These are phyloP conservation scores for Pseudomugil gertrudae DNA, from an alignment of 2,797 vertebrate genomes.

Conservation along the genomic window DNA sequence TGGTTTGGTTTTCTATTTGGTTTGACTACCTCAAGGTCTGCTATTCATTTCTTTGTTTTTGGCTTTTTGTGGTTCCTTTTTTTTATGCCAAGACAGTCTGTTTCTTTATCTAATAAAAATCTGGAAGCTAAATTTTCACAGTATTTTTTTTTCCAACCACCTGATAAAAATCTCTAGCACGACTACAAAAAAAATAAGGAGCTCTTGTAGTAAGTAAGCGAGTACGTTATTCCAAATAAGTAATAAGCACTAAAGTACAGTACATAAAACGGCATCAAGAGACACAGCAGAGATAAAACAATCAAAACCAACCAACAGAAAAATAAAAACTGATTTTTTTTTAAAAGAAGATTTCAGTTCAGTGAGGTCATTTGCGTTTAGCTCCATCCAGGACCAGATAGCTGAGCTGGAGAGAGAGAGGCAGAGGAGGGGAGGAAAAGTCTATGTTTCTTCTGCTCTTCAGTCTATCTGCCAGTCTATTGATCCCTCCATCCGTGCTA, in stretches of 20 bases:
- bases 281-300: conserved; percentile 81
- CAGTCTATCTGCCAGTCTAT: conserved; percentile 40
- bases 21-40: conserved; percentile 68
- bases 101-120: conserved; percentile 84
- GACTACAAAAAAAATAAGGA: conserved; percentile 84
- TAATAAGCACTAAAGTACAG: conserved; percentile 82
- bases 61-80: conserved; percentile 69
- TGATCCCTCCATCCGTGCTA: conserved; percentile 63
- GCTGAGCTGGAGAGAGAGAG: conserved; percentile 70
- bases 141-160: conserved; percentile 86
- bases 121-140: conserved; percentile 89
- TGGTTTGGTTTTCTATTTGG: conserved; percentile 77
- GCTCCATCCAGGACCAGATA: conserved; percentile 84
- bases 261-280: conserved; percentile 82
- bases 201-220: conserved; percentile 81
- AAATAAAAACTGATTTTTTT: conserved; percentile 75
- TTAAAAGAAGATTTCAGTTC: conserved; percentile 81
- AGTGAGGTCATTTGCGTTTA: conserved; percentile 87
- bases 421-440: conserved; percentile 58
- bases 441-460: conserved; percentile 40
- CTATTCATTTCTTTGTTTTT: conserved; percentile 72
- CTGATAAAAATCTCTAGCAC: conserved; percentile 88
- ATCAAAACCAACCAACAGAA: conserved; percentile 75
- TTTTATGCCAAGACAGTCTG: conserved; percentile 71
- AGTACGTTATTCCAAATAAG: conserved; percentile 82